These are phyloP conservation scores for Lepus europaeus DNA, from an alignment of 2,113 vertebrate genomes.

Conservation along the genomic window DNA sequence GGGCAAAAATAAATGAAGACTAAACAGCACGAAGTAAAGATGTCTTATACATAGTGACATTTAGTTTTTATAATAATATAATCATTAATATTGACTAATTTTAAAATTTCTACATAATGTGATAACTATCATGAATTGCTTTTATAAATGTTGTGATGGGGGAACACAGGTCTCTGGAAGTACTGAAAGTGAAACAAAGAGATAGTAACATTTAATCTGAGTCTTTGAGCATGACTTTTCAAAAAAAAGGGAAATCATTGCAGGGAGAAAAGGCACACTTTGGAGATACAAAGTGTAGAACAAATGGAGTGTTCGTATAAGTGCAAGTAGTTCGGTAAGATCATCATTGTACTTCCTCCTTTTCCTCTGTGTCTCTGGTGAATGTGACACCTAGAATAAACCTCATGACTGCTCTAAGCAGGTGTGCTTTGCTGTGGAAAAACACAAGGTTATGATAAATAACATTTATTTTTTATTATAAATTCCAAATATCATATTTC, in stretches of 20 bases:
- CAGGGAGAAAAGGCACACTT: background rate
- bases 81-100: background rate
- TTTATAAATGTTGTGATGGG: background rate
- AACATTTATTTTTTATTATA: background rate
- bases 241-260: background rate
- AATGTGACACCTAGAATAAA: background rate
- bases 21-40: background rate
- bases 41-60: background rate
- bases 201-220: background rate
- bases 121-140: background rate
- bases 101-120: background rate
- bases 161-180: background rate
- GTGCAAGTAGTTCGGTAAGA: background rate
- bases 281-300: background rate
- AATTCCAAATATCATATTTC: background rate
- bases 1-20: background rate
- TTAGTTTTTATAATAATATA: background rate
- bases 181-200: background rate
- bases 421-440: background rate
- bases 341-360: background rate
- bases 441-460: background rate
- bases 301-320: background rate
- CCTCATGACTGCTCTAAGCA: background rate
- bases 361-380: background rate
- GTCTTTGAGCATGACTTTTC: background rate